phyloP scores from a whole-genome alignment of 2,888 invertebrate genomes.

The Bugulina stolonifera region DNA sequence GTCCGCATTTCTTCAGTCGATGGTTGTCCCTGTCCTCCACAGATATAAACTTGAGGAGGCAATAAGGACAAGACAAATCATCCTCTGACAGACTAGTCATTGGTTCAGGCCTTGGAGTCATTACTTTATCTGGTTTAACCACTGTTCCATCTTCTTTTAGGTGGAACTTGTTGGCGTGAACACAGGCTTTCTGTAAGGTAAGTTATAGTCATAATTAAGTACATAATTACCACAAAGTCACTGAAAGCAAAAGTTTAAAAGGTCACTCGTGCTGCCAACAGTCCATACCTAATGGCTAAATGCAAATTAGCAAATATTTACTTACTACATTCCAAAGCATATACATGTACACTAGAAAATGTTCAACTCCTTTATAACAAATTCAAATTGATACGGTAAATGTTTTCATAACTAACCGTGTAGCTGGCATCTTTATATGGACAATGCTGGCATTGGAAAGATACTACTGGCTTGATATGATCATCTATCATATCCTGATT shows the following conservation, averaged over 20 bases:
- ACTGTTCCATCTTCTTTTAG: background rate
- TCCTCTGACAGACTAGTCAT: background rate
- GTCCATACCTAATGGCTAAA: too few species aligned
- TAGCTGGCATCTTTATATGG: conserved; percentile 10
- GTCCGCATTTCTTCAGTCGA: conserved; percentile 17
- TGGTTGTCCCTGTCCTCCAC: conserved; percentile 14
- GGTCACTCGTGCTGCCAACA: too few species aligned
- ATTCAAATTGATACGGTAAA: too few species aligned
- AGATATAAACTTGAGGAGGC: conserved; percentile 7
- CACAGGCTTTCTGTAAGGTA: conserved; percentile 22
- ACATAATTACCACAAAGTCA: too few species aligned
- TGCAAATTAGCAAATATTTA: too few species aligned
- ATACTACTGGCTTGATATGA: conserved; percentile 16
- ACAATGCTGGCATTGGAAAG: conserved; percentile 16
- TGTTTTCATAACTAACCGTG: too few species aligned
- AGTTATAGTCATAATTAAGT: too few species aligned
- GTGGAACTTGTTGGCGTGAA: conserved; percentile 4
- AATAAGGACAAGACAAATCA: background rate
- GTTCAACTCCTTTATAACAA: too few species aligned
- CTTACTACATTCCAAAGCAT: too few species aligned
- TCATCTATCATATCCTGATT: conserved; percentile 21
- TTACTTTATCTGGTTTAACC: background rate
- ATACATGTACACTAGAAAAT: too few species aligned
- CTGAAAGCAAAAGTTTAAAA: too few species aligned
- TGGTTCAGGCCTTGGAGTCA: background rate